Conservation (phyloP, 2,797 vertebrate species). For the Propithecus perrieri region DNA sequence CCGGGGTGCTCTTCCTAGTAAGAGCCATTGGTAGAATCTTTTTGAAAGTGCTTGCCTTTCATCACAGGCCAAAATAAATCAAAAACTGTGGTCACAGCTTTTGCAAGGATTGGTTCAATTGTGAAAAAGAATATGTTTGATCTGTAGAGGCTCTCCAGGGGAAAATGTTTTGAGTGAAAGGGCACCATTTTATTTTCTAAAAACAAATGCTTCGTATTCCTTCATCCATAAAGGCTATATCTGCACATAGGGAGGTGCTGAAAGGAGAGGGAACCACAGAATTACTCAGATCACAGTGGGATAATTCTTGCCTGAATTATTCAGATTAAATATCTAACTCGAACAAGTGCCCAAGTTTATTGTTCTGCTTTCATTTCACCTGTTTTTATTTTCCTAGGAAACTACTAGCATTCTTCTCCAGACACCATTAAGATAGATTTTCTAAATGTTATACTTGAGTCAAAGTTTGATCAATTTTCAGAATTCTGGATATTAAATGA, state of each 20-base stretch:
- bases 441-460: neutral
- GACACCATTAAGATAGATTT: slow-evolving; percentile 43
- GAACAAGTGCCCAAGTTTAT: neutral
- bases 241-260: neutral
- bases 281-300: neutral
- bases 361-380: neutral
- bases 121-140: slow-evolving; percentile 70
- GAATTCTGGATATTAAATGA: slow-evolving; percentile 58
- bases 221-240: slow-evolving; percentile 39
- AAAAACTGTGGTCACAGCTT: slow-evolving; percentile 66
- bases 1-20: neutral
- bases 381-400: slow-evolving; percentile 45
- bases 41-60: slow-evolving; percentile 71
- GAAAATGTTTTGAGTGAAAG: slow-evolving; percentile 63
- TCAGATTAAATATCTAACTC: slow-evolving; percentile 32
- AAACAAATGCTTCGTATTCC: slow-evolving; percentile 58
- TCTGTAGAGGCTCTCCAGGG: slow-evolving; percentile 65
- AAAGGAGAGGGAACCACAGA: neutral
- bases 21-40: slow-evolving; percentile 52
- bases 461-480: slow-evolving; percentile 31
- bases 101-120: slow-evolving; percentile 64
- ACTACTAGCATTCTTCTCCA: neutral
- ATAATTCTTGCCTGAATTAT: neutral
- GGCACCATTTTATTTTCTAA: slow-evolving; percentile 67
- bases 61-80: slow-evolving; percentile 76